These are phyloP conservation scores for Halcyon smyrnensis DNA, from an alignment of 2,797 vertebrate species.

Conservation along the genomic window DNA sequence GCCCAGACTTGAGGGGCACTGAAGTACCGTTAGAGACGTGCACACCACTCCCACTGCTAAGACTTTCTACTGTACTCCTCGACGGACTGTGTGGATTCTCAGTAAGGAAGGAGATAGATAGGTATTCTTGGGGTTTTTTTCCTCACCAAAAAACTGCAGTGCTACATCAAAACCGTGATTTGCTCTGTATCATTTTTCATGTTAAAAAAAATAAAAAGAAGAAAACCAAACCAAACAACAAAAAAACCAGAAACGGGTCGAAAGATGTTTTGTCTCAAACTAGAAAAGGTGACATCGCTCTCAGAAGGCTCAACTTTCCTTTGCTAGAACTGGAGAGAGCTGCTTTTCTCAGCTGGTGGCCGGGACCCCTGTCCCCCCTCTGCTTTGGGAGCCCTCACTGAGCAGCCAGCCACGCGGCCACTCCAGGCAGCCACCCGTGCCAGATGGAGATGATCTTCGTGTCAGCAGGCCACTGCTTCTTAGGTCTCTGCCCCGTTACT, in stretches of 20 bases:
- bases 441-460: slow-evolving; percentile 69
- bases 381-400: slow-evolving; percentile 62
- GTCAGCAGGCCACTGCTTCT: slow-evolving; percentile 64
- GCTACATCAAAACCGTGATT: slow-evolving; percentile 38
- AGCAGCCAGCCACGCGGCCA: slow-evolving; percentile 56
- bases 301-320: slow-evolving; percentile 35
- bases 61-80: background rate
- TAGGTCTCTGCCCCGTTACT: slow-evolving; percentile 69
- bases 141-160: slow-evolving; percentile 2
- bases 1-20: slow-evolving; percentile 5
- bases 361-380: slow-evolving; percentile 50
- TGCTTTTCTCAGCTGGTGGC: slow-evolving; percentile 32
- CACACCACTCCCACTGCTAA: slow-evolving; percentile 4
- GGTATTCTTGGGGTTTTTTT: too few relatives aligned
- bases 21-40: slow-evolving; percentile 8
- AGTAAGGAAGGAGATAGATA: background rate
- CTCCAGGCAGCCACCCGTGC: slow-evolving; percentile 55
- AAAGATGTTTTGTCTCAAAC: slow-evolving; percentile 44
- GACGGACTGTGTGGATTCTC: background rate
- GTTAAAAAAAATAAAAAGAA: background rate
- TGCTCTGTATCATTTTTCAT: background rate
- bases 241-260: background rate
- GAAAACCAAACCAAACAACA: background rate
- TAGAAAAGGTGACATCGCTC: slow-evolving; percentile 46
- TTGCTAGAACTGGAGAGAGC: slow-evolving; percentile 32